Percentiles rank a stretch among this genome's conserved stretches.
Evolutionary conservation across 2,113 vertebrate species (phyloP).

Genomic region (Saccopteryx bilineata): DNA sequence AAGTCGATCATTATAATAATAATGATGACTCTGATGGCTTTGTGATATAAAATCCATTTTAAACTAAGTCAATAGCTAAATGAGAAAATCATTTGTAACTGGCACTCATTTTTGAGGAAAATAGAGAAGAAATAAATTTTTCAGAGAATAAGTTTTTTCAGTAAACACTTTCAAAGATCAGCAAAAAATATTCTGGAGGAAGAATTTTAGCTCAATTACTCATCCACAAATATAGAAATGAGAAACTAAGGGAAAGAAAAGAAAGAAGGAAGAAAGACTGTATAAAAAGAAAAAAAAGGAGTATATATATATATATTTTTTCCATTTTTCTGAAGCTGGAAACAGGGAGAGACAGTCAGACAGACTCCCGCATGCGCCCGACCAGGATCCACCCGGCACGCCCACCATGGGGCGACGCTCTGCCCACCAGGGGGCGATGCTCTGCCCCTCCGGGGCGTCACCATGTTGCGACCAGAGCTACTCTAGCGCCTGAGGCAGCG

Average conservation of each 20-base stretch:
- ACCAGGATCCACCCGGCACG: too few species aligned
- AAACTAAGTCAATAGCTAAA: not conserved
- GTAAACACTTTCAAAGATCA: not conserved
- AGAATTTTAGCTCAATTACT: slow-evolving; percentile 8
- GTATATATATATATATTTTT: too few species aligned
- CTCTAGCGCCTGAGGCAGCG: too few species aligned
- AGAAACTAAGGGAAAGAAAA: not conserved
- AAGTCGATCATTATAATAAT: not conserved
- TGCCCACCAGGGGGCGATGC: too few species aligned
- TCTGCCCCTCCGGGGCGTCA: too few species aligned
- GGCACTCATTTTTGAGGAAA: not conserved
- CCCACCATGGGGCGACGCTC: too few species aligned
- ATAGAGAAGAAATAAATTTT: not conserved
- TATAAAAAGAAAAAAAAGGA: not conserved
- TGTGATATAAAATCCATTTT: not conserved
- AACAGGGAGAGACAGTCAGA: too few species aligned
- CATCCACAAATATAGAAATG: not conserved
- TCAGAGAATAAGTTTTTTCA: not conserved
- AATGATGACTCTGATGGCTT: not conserved
- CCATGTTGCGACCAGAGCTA: too few species aligned
- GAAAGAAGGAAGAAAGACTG: not conserved
- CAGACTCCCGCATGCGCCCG: too few species aligned
- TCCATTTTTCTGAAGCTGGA: too few species aligned
- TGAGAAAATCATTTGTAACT: not conserved
- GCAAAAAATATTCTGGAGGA: not conserved